A percentile compares a stretch with the other conserved stretches of the same genome.
Evolutionary conservation across 1,140 invertebrate species (phyloP).

Genomic region (Sitodiplosis mosellana): DNA sequence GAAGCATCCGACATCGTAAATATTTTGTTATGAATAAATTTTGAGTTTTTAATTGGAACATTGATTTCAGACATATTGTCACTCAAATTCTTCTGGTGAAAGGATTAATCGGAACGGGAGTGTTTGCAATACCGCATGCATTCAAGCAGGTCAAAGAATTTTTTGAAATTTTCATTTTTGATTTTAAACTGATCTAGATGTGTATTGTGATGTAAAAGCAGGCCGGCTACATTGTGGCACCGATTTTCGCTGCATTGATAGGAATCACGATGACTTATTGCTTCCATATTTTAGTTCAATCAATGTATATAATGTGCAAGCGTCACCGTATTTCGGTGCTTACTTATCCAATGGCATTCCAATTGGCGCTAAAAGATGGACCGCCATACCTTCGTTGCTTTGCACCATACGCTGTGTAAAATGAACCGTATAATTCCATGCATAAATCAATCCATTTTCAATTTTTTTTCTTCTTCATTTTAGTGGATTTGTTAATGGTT

Average conservation of each 20-base stretch:
- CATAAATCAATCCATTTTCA: not conserved
- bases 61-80: constrained; percentile 34
- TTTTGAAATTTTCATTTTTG: constrained; percentile 25
- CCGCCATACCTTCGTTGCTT: constrained; percentile 32
- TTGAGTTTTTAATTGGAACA: not conserved
- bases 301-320: constrained; percentile 37
- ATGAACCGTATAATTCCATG: not conserved
- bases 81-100: constrained; percentile 50
- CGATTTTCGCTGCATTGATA: too few relatives aligned
- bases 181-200: not conserved
- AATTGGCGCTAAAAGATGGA: constrained; percentile 36
- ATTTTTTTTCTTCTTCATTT: constrained; percentile 8
- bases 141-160: constrained; percentile 51
- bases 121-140: constrained; percentile 68
- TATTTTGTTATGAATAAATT: not conserved
- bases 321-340: constrained; percentile 32
- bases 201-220: not conserved
- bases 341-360: constrained; percentile 46
- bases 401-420: constrained; percentile 34
- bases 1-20: constrained; percentile 25
- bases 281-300: constrained; percentile 27
- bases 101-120: constrained; percentile 57
- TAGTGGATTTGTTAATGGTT: constrained; percentile 39
- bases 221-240: too few relatives aligned
- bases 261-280: too few relatives aligned